Evolutionary conservation across 2,888 invertebrate genomes (phyloP), one percentile per base, ranked within the genome.

Genomic region (Melangyna quadrimaculata): DNA sequence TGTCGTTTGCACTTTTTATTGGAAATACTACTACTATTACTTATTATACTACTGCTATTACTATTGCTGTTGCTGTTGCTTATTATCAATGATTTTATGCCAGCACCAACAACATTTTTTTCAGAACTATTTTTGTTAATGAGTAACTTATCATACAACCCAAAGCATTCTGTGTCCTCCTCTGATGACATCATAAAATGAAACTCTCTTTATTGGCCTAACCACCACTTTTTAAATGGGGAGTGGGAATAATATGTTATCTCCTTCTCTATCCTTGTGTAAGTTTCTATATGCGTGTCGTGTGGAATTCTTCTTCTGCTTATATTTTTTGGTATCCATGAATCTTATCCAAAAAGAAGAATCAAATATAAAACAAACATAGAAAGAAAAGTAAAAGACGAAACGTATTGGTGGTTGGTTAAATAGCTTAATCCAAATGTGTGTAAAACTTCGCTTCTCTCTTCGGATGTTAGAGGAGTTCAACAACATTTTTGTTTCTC

Each of bases 111-210:
- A 37, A 72, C 55, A 88, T 80, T 78, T 81, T 84, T 87, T 75
- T 87, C 70, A 67, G 86, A 80, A 88, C 87, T 87, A 87, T 89
- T 89, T 95, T 96, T 96, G 96, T 96, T 97, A 94, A 96, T 96
- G 95, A 96, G 95, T 94, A 96, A 96, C 94, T 95, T 96, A 95
- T 96, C 96, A 95, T 96, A 97, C 96, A 97, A 96, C 95, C 96
- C 96, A 95, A 96, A 96, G 95, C 95, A 95, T 94, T 96, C 96
- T 95, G 96, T 96, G 96, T 97, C 97, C 96, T 97, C 97, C 96
- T 97, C 97, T 96, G 97, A 97, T 97, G 97, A 97, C 97, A 97
- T 97, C 96, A 97, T 96, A 95, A 94, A 96, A 96, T 90, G 91
- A 95, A 94, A 93, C 94, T 94, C 93, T 94, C 95, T 94, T 94